Percentiles rank a stretch among this genome's conserved stretches.
Evolutionary conservation across 2,797 vertebrate genomes (phyloP).

Genomic region (Parotocinclus haroldoi): DNA sequence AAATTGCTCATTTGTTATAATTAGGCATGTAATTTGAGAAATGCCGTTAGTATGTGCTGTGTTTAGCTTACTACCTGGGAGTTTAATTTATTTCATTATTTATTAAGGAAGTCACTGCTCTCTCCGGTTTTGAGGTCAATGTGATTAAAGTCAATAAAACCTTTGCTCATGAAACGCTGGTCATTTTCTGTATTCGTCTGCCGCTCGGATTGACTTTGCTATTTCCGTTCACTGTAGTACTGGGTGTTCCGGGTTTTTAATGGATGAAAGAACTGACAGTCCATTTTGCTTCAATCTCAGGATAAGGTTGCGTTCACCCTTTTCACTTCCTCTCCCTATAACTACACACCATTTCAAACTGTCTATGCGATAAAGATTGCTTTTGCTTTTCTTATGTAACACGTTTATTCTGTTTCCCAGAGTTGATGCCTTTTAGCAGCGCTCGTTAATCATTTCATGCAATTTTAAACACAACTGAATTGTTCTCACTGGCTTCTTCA

Average conservation of each 20-base stretch:
- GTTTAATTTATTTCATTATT: slow-evolving; percentile 45
- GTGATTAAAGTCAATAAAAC: slow-evolving; percentile 52
- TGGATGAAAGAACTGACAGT: not conserved
- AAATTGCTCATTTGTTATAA: slow-evolving; percentile 30
- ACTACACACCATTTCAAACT: not conserved
- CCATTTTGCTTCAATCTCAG: too few species aligned
- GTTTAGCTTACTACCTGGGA: slow-evolving; percentile 38
- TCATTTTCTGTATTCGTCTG: not conserved
- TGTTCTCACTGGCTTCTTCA: slow-evolving; percentile 10
- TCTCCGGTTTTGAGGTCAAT: slow-evolving; percentile 36
- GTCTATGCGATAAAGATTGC: not conserved
- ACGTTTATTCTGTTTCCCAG: not conserved
- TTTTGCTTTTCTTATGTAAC: slow-evolving; percentile 1
- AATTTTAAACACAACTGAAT: slow-evolving; percentile 23
- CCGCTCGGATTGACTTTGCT: slow-evolving; percentile 1
- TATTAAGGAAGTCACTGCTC: slow-evolving; percentile 36
- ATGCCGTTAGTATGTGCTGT: slow-evolving; percentile 36
- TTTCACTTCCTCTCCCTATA: not conserved
- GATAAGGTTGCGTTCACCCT: not conserved
- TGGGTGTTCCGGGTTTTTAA: slow-evolving; percentile 10
- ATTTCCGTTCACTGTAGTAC: not conserved
- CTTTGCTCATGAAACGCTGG: slow-evolving; percentile 33
- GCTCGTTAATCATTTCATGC: slow-evolving; percentile 24
- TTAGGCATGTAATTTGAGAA: slow-evolving; percentile 45
- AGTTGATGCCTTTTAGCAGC: slow-evolving; percentile 11